Percentiles rank a stretch among this genome's conserved stretches.
phyloP scores from a whole-genome alignment of 2,113 vertebrate genomes.

The Lonchura striata region DNA sequence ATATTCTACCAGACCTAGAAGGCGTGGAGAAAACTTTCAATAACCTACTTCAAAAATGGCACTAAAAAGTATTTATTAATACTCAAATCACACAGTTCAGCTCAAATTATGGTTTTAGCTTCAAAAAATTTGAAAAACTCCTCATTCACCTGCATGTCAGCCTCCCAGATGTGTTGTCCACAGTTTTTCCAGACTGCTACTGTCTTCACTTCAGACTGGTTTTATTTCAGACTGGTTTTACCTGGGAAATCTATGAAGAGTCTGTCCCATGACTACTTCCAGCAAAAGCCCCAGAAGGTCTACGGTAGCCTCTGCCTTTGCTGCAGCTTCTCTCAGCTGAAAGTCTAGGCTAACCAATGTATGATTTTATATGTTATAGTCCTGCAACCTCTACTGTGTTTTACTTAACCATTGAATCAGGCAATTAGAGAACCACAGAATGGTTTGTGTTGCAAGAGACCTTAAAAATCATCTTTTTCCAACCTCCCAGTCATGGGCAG shows the following conservation, averaged over 20 bases:
- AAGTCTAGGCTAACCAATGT: neutral
- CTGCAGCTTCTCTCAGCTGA: neutral
- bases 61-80: neutral
- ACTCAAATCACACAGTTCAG: neutral
- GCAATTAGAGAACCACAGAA: neutral
- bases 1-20: neutral
- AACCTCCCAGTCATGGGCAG: neutral
- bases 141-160: rapidly evolving
- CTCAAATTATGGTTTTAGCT: neutral
- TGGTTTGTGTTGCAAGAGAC: neutral
- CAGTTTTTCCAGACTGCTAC: neutral
- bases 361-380: neutral
- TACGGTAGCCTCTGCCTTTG: rapidly evolving
- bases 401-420: neutral
- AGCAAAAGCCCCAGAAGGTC: neutral
- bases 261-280: neutral
- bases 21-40: neutral
- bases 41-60: neutral
- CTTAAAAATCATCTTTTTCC: neutral
- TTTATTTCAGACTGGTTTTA: neutral
- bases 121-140: neutral
- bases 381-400: neutral
- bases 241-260: neutral
- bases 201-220: neutral
- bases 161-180: neutral